phyloP scores from a whole-genome alignment of 2,113 vertebrate genomes.

The Albula goreensis region DNA sequence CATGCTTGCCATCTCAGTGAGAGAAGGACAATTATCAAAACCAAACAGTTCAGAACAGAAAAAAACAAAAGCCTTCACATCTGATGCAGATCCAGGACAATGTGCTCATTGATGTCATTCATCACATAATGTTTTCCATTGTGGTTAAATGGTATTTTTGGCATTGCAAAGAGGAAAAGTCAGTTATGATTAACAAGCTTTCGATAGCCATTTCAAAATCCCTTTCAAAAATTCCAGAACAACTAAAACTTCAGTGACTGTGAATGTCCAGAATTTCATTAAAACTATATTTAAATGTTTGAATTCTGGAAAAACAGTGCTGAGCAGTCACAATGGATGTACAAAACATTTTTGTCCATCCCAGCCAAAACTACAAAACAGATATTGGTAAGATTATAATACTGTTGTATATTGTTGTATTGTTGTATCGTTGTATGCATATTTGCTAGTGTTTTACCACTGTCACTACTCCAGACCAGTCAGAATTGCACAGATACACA shows the following conservation, averaged over 20 bases:
- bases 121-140: conserved; percentile 18
- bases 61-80: neutral
- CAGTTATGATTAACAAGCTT: neutral
- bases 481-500: neutral
- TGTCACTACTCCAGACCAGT: too few species aligned
- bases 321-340: neutral
- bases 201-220: conserved; percentile 6
- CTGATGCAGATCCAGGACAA: neutral
- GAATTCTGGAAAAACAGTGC: neutral
- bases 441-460: too few species aligned
- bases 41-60: neutral
- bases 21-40: neutral
- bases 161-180: conserved; percentile 5
- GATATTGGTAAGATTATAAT: too few species aligned
- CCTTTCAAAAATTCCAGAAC: conserved; percentile 6
- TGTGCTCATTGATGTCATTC: neutral
- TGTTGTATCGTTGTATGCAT: too few species aligned
- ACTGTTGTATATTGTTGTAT: too few species aligned
- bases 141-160: conserved; percentile 16
- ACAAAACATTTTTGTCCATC: too few species aligned
- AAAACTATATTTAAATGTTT: neutral
- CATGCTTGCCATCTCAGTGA: neutral
- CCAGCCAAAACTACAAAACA: too few species aligned
- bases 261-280: neutral
- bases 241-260: neutral